phyloP scores from a whole-genome alignment of 2,113 vertebrate species.

The Petromus typicus region DNA sequence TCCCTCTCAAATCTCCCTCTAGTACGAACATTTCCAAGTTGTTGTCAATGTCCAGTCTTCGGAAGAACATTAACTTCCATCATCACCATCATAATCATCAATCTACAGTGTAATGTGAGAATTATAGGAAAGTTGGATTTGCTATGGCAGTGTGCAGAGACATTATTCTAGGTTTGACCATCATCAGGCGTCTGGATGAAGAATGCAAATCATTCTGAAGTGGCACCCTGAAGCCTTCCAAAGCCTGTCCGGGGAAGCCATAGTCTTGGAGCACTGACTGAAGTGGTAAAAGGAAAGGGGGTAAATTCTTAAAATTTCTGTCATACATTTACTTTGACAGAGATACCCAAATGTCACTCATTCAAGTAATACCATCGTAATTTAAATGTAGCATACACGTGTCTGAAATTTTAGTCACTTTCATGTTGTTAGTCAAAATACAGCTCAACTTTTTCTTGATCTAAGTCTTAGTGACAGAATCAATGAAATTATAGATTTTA shows the following conservation, averaged over 20 bases:
- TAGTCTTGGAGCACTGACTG: background rate
- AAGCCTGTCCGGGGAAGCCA: background rate
- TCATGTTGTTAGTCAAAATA: slow-evolving; percentile 39
- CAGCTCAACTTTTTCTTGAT: background rate
- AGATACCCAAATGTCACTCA: background rate
- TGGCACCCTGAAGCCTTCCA: background rate
- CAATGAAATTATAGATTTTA: slow-evolving; percentile 1
- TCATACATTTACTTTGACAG: background rate
- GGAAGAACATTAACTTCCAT: slow-evolving; percentile 78
- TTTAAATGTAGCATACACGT: background rate
- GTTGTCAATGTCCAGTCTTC: slow-evolving; percentile 73
- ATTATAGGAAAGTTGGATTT: slow-evolving; percentile 61
- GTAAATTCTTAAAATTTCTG: slow-evolving; percentile 33
- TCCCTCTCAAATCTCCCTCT: slow-evolving; percentile 71
- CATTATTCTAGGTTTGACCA: slow-evolving; percentile 51
- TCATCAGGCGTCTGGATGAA: background rate
- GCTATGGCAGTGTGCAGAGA: background rate
- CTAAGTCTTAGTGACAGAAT: background rate
- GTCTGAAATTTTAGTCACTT: slow-evolving; percentile 27
- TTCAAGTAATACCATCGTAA: slow-evolving; percentile 1
- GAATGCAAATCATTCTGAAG: slow-evolving; percentile 44
- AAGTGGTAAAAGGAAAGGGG: background rate
- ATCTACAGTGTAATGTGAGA: slow-evolving; percentile 64
- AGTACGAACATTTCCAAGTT: slow-evolving; percentile 69
- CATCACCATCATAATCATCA: slow-evolving; percentile 64